A percentile compares a stretch with the other conserved stretches of the same genome.
Evolutionary conservation across 2,113 vertebrate species (phyloP).

Genomic region (Crocuta crocuta): DNA sequence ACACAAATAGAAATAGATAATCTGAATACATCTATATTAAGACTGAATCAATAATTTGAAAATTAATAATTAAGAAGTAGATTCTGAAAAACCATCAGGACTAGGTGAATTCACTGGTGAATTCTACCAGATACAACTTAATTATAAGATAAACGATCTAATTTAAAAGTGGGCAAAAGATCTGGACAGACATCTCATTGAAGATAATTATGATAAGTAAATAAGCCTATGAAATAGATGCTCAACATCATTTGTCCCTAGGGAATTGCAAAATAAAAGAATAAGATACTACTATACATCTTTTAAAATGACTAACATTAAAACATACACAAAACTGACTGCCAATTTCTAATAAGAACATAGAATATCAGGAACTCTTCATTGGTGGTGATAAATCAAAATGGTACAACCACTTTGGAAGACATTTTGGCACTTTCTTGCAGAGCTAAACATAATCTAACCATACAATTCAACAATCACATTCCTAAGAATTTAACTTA

Average conservation of each 20-base stretch:
- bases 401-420: background rate
- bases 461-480: background rate
- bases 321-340: background rate
- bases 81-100: background rate
- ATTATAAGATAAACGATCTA: background rate
- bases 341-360: background rate
- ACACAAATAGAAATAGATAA: background rate
- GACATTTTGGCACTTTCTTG: background rate
- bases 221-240: background rate
- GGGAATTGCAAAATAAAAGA: background rate
- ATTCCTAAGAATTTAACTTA: background rate
- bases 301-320: background rate
- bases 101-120: background rate
- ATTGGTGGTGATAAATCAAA: background rate
- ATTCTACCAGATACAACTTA: background rate
- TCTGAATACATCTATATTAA: background rate
- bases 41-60: background rate
- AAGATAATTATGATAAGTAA: background rate
- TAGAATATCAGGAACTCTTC: background rate
- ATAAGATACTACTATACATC: background rate
- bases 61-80: background rate
- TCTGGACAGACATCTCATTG: background rate
- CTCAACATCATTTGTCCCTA: background rate
- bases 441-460: background rate
- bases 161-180: background rate